Conservation (phyloP, 1,140 invertebrate genomes). For the Zaprionus tsacasi region DNA sequence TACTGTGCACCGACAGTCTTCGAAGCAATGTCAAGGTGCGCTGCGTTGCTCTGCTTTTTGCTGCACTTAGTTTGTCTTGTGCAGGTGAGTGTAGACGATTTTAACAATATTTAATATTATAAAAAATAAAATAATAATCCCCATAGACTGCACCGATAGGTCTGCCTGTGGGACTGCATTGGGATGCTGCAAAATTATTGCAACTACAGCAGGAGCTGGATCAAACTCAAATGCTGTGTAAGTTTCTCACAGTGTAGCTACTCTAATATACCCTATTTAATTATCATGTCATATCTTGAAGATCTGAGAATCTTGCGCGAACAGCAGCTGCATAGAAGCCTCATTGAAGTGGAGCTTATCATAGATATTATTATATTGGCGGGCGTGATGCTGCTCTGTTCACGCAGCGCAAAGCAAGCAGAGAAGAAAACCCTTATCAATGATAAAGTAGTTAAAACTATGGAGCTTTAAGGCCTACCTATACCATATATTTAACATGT, state of each 20-base stretch:
- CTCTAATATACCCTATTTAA: not conserved
- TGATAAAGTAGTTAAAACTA: not conserved
- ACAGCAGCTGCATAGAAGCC: constrained; percentile 1
- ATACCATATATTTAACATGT: too few relatives aligned
- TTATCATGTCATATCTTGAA: not conserved
- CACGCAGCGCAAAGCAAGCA: not conserved
- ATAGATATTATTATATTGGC: constrained; percentile 1
- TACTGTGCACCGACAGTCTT: not conserved
- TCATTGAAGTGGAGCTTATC: not conserved
- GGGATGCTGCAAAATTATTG: not conserved
- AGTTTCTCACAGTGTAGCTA: not conserved
- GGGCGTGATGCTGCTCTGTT: not conserved
- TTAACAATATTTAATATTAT: not conserved
- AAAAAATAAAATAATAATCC: too few relatives aligned
- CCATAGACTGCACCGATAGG: not conserved
- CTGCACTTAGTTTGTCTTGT: not conserved
- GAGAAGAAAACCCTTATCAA: not conserved
- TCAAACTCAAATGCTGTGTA: constrained; percentile 1
- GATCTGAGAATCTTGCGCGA: not conserved
- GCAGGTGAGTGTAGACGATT: not conserved
- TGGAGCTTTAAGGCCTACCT: not conserved
- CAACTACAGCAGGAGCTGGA: not conserved
- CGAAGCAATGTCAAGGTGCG: not conserved
- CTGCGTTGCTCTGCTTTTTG: not conserved
- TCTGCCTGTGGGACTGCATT: not conserved